Evolutionary conservation across 53 echinoderm and acorn worm genomes (phyloP).

Genomic region (Henricia sp.): DNA sequence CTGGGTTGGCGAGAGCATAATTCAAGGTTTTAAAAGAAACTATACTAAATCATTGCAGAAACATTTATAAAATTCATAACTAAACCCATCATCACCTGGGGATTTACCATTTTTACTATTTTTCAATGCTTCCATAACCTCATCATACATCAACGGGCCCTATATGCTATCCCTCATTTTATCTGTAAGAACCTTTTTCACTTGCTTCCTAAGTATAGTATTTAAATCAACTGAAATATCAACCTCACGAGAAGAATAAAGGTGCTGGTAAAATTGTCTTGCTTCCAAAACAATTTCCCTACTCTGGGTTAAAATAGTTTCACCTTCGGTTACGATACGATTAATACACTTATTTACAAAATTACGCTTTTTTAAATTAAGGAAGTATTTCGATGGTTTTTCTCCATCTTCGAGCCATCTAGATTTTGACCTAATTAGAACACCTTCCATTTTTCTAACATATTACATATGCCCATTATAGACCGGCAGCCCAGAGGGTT

Average conservation of each 20-base stretch:
- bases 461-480: too few relatives aligned
- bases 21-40: constrained; percentile 39
- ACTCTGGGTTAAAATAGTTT: constrained; percentile 2
- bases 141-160: constrained; percentile 4
- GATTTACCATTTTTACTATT: constrained; percentile 9
- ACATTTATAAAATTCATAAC: constrained; percentile 54
- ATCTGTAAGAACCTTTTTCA: not conserved
- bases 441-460: not conserved
- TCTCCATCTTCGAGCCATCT: constrained; percentile 16
- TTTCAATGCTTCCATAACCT: not conserved
- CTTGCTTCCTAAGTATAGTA: not conserved
- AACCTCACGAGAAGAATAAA: constrained; percentile 22
- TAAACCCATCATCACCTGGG: constrained; percentile 50
- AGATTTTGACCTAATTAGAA: constrained; percentile 3
- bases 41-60: constrained; percentile 16
- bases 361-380: constrained; percentile 2
- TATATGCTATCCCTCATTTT: not conserved
- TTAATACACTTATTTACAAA: constrained; percentile 3
- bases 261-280: constrained; percentile 4
- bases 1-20: constrained; percentile 49
- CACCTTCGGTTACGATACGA: constrained; percentile 3
- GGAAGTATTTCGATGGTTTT: constrained; percentile 17
- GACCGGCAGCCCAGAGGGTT: too few relatives aligned
- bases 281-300: not conserved
- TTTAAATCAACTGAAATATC: not conserved